These are phyloP conservation scores for Allygus modestus DNA, from an alignment of 2,888 invertebrate genomes.

Conservation along the genomic window DNA sequence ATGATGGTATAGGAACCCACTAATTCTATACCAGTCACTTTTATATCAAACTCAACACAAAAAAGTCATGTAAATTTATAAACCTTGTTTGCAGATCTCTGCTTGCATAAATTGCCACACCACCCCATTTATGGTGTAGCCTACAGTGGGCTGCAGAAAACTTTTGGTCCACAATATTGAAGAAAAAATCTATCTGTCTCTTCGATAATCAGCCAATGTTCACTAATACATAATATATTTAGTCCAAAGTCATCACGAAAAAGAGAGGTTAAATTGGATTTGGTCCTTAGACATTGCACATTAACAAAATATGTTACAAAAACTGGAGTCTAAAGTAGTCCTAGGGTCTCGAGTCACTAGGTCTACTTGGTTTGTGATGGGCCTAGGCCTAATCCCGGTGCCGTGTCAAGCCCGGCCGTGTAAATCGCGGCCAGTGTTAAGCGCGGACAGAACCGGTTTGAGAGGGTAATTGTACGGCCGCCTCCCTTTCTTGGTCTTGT, in stretches of 20 bases:
- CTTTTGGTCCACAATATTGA: neutral
- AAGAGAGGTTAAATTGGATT: slow-evolving; percentile 9
- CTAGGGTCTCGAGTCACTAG: neutral
- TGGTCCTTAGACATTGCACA: slow-evolving; percentile 1
- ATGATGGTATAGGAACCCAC: neutral
- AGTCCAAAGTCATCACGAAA: neutral
- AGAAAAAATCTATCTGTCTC: neutral
- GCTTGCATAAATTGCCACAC: slow-evolving; percentile 13
- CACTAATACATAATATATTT: neutral
- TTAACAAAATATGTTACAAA: slow-evolving; percentile 13
- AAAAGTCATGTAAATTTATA: neutral
- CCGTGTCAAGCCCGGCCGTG: neutral
- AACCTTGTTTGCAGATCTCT: neutral
- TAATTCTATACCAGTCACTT: slow-evolving; percentile 3
- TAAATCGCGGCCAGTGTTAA: too few relatives aligned
- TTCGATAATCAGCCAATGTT: neutral
- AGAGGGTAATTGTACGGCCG: too few relatives aligned
- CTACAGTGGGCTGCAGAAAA: neutral
- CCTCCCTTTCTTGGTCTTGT: too few relatives aligned
- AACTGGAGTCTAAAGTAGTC: neutral
- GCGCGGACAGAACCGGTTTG: too few relatives aligned
- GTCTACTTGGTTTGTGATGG: neutral
- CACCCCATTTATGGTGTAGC: neutral
- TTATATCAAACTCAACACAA: neutral
- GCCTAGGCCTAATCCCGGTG: neutral